Conservation (phyloP, 2,113 vertebrate species). For the Marmota monax region DNA sequence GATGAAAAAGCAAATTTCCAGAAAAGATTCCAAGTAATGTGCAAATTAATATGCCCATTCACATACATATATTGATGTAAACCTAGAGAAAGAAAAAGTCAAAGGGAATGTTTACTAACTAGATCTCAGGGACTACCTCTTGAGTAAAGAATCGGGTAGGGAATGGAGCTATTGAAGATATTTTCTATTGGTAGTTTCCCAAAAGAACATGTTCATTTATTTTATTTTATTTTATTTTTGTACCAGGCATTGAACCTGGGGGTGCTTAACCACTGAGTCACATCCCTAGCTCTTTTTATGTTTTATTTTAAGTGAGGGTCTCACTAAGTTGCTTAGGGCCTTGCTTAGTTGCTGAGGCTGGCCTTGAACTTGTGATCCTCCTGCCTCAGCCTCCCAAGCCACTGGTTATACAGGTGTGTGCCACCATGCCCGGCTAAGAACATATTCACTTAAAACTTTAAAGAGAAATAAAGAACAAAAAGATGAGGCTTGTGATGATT, state of each 20-base stretch:
- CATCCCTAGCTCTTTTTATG: no score
- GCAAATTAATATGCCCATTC: not conserved
- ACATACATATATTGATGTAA: not conserved
- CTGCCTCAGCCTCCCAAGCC: no score
- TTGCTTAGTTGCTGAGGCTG: no score
- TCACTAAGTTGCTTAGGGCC: no score
- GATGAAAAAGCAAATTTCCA: not conserved
- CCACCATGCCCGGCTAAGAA: not conserved
- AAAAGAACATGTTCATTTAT: not conserved
- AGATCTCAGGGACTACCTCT: not conserved
- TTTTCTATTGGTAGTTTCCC: not conserved
- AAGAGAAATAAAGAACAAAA: not conserved
- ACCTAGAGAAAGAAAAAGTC: not conserved
- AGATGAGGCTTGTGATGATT: accelerated
- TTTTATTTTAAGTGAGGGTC: no score
- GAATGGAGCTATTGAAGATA: not conserved
- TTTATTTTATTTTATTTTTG: not conserved
- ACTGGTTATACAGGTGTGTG: no score
- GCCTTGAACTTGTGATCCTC: no score
- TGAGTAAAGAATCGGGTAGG: not conserved
- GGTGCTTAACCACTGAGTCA: no score
- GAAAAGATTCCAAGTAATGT: not conserved
- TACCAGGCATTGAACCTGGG: no score
- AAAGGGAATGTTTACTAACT: not conserved
- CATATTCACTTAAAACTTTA: not conserved